Evolutionary conservation across 2,888 invertebrate genomes (phyloP), one percentile per base, ranked within the genome.

Genomic region (Mechanitis messenoides): DNA sequence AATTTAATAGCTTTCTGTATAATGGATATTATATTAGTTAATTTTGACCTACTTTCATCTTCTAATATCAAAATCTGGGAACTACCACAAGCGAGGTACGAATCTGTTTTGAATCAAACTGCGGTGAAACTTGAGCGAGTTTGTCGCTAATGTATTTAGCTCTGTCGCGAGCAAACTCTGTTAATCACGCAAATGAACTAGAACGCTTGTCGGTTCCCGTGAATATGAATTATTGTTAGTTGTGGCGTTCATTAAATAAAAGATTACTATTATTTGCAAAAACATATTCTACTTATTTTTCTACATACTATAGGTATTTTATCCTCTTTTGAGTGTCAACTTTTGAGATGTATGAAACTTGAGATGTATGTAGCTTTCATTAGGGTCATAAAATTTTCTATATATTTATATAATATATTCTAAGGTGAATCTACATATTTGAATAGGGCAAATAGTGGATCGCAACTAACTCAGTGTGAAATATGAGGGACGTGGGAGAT

Each of bases 401-500:
- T 20, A 20, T 20, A 20, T 20, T 3, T 7, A 31, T 31, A 31
- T 31, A 31, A 50, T 31, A 31, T 11, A 11, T 31, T 50, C 31
- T 50, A 70, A 71, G 72, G 60, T 64, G 68, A 71, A 42, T 69
- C 31, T 31, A 73, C 68, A 72, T 69, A 76, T 77, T 78, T 78
- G 77, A 81, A 78, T 80, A 80, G 79, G 74, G 75, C 77, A 78
- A 83, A 82, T 83, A 83, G 81, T 80, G 77, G 73, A 72, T 74
- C 73, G 72, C 68, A 75, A 77, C 76, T 83, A 82, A 81, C 80
- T 83, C 79, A 73, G 75, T 79, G 78, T 87, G 78, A 89, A 87
- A 85, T 88, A 89, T 85, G 85, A 84, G 84, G 78, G 84, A 87
- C 85, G 85, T 88, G 88, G 79, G 73, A 86, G 87, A 89, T 87